Evolutionary conservation across 64 coral and sea anemone species (phyloP).

Genomic region (Montipora cactus): DNA sequence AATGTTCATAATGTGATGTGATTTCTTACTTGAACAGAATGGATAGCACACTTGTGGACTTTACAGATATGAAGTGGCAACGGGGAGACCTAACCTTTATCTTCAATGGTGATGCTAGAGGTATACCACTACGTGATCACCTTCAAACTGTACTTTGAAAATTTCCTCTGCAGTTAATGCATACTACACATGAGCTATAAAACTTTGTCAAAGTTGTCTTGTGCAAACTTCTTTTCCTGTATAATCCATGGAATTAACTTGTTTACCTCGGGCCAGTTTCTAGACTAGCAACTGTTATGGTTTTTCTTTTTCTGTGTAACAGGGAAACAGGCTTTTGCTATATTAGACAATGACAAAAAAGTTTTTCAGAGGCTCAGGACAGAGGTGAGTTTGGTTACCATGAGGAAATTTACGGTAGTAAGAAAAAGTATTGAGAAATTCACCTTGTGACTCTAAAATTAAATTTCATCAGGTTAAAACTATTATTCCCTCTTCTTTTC

Average conservation of each 20-base stretch:
- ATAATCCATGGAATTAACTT: too few relatives aligned
- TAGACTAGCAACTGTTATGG: neutral
- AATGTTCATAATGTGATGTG: neutral
- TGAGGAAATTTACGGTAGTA: too few relatives aligned
- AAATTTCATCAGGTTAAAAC: neutral
- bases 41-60: conserved; percentile 97
- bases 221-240: too few relatives aligned
- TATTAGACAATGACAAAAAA: conserved; percentile 98
- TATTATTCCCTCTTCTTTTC: conserved; percentile 1
- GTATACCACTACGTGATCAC: conserved; percentile 15
- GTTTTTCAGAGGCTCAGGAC: conserved; percentile 94
- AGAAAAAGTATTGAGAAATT: too few relatives aligned
- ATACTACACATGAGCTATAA: neutral
- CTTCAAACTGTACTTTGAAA: neutral
- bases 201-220: too few relatives aligned
- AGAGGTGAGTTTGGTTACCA: conserved; percentile 59
- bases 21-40: conserved; percentile 65
- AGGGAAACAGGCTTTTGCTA: conserved; percentile 94
- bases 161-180: neutral
- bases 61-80: conserved; percentile 99
- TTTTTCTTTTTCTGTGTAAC: neutral
- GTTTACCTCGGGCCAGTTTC: too few relatives aligned
- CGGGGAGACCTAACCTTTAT: conserved; percentile 94
- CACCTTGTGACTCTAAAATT: neutral
- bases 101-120: conserved; percentile 97